phyloP scores from a whole-genome alignment of 2,797 vertebrate genomes.

The Pseudochromis fuscus region DNA sequence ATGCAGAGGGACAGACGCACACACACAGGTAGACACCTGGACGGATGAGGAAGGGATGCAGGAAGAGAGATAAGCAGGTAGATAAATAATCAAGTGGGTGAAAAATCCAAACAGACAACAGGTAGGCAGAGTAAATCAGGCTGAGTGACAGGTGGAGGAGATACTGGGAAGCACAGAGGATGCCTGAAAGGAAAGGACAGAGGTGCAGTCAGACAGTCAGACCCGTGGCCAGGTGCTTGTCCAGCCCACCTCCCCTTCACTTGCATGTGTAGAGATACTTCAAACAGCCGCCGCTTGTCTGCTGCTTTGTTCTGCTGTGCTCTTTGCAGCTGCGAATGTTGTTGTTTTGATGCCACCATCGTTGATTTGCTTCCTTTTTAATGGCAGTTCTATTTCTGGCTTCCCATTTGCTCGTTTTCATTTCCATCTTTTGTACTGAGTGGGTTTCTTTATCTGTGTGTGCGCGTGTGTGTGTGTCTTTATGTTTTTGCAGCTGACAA shows the following conservation, averaged over 20 bases:
- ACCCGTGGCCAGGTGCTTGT: conserved; percentile 63
- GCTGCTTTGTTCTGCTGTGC: conserved; percentile 69
- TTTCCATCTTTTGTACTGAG: conserved; percentile 58
- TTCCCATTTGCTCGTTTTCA: conserved; percentile 57
- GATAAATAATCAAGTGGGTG: conserved; percentile 55
- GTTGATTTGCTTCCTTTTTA: conserved; percentile 68
- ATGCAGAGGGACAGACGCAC: conserved; percentile 48
- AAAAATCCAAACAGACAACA: conserved; percentile 58
- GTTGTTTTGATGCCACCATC: conserved; percentile 66
- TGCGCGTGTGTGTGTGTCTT: conserved; percentile 45
- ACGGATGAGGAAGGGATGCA: conserved; percentile 41
- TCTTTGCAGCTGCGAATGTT: conserved; percentile 71
- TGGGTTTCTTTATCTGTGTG: conserved; percentile 39
- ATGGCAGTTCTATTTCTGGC: conserved; percentile 55
- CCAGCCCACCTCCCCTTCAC: conserved; percentile 63
- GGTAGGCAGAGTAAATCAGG: conserved; percentile 46
- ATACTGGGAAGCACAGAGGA: conserved; percentile 20
- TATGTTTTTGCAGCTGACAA: conserved; percentile 48
- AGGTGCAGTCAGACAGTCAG: conserved; percentile 42
- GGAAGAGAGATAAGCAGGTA: conserved; percentile 42
- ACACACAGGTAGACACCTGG: conserved; percentile 55
- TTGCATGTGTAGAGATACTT: conserved; percentile 73
- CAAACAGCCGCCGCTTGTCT: conserved; percentile 71
- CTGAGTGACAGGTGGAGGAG: conserved; percentile 46
- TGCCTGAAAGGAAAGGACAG: conserved; percentile 21